phyloP scores from a whole-genome alignment of 2,113 vertebrate genomes.

The Sterrhoptilus dennistouni region DNA sequence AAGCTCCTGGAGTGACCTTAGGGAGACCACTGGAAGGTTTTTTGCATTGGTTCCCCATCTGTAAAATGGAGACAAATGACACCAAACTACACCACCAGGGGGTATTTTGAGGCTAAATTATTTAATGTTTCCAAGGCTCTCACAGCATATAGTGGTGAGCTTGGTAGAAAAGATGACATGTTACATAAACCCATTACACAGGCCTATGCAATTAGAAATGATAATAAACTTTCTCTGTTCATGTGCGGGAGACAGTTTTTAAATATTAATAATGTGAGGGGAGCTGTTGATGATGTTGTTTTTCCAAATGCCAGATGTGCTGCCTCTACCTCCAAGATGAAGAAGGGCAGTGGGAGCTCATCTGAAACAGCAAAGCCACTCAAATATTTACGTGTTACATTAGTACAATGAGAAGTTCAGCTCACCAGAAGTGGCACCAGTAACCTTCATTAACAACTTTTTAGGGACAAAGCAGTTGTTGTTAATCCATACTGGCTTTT shows the following conservation, averaged over 20 bases:
- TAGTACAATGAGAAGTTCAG: constrained; percentile 41
- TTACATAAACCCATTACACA: constrained; percentile 13
- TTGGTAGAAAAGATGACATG: neutral
- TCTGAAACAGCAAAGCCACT: constrained; percentile 51
- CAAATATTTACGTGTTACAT: constrained; percentile 73
- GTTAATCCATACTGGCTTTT: neutral
- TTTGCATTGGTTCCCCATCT: neutral
- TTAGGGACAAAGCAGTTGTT: neutral
- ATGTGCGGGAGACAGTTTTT: constrained; percentile 42
- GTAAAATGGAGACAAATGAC: constrained; percentile 35
- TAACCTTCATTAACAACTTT: neutral
- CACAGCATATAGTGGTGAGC: neutral
- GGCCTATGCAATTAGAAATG: constrained; percentile 26
- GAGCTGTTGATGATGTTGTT: neutral
- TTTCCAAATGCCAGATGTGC: constrained; percentile 41
- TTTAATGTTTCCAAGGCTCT: constrained; percentile 12
- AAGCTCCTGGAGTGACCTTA: neutral
- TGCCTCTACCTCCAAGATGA: constrained; percentile 32
- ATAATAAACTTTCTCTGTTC: constrained; percentile 43
- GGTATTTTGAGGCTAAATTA: constrained; percentile 47
- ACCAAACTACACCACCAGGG: neutral
- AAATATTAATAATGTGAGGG: constrained; percentile 50
- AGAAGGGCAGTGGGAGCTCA: constrained; percentile 38
- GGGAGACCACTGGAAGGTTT: neutral
- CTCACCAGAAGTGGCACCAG: constrained; percentile 11